These are phyloP conservation scores for Amphibalanus amphitrite DNA, from an alignment of 1,140 invertebrate species.

Conservation along the genomic window DNA sequence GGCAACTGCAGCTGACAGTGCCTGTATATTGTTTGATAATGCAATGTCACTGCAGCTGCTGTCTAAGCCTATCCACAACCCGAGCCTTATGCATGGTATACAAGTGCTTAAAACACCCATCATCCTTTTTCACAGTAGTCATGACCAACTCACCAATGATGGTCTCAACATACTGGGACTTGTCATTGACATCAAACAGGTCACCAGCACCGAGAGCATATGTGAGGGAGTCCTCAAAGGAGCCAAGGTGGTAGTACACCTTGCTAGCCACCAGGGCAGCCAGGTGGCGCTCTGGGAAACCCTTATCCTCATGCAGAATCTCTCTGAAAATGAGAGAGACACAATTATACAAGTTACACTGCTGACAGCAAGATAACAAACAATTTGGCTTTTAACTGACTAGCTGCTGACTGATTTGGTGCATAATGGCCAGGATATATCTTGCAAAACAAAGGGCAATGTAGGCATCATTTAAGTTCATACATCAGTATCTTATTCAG, in stretches of 20 bases:
- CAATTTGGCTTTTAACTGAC: neutral
- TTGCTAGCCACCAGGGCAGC: conserved; percentile 96
- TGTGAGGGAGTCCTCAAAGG: conserved; percentile 85
- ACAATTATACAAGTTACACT: conserved; percentile 9
- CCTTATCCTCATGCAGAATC: conserved; percentile 82
- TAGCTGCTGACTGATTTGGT: conserved; percentile 11
- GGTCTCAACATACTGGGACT: conserved; percentile 91
- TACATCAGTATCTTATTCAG: no score
- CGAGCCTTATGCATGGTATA: conserved; percentile 3
- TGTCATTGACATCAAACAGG: conserved; percentile 81
- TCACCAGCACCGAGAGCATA: conserved; percentile 85
- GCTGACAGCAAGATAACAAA: conserved; percentile 5
- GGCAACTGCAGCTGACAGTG: no score
- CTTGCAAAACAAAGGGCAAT: no score
- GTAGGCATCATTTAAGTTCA: no score
- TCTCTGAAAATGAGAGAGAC: conserved; percentile 39
- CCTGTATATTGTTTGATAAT: no score
- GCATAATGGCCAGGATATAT: no score
- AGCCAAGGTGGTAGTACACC: conserved; percentile 93
- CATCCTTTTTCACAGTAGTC: neutral
- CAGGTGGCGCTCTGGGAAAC: conserved; percentile 65
- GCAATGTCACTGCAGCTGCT: neutral
- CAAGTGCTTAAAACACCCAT: neutral
- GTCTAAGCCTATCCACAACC: neutral
- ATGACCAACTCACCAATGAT: conserved; percentile 50